Evolutionary conservation across 2,888 invertebrate genomes (phyloP).

Genomic region (Toxonevra muliebris): DNA sequence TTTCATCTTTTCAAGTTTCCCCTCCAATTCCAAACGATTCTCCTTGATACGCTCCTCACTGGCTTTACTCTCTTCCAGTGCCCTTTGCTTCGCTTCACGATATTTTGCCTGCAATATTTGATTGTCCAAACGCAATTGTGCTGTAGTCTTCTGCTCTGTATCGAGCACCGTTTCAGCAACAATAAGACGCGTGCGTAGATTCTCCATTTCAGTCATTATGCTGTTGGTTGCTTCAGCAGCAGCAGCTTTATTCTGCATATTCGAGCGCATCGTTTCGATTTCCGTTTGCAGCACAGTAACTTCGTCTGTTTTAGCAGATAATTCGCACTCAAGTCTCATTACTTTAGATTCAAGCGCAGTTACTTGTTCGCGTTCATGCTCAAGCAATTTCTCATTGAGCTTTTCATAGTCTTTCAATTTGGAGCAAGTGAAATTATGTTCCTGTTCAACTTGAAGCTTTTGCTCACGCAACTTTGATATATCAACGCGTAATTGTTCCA

Average conservation of each 20-base stretch:
- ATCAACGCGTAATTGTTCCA: slow-evolving; percentile 42
- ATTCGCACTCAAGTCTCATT: slow-evolving; percentile 35
- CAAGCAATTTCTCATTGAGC: slow-evolving; percentile 37
- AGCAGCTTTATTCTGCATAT: slow-evolving; percentile 16
- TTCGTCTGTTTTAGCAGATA: slow-evolving; percentile 35
- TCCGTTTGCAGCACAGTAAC: slow-evolving; percentile 36
- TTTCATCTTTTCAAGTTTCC: slow-evolving; percentile 81
- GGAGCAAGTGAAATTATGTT: slow-evolving; percentile 40
- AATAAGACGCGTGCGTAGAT: slow-evolving; percentile 37
- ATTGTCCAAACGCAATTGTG: slow-evolving; percentile 52
- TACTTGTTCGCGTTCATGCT: slow-evolving; percentile 36
- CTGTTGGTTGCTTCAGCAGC: background rate
- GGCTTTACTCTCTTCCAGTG: slow-evolving; percentile 42
- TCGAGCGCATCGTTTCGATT: slow-evolving; percentile 28
- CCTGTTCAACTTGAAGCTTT: slow-evolving; percentile 40
- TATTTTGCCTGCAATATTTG: slow-evolving; percentile 62
- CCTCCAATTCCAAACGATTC: slow-evolving; percentile 72
- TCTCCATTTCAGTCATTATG: slow-evolving; percentile 30
- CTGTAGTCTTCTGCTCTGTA: slow-evolving; percentile 40
- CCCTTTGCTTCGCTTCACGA: slow-evolving; percentile 51
- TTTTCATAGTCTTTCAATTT: slow-evolving; percentile 42
- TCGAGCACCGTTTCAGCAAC: slow-evolving; percentile 39
- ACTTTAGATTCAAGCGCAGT: slow-evolving; percentile 40
- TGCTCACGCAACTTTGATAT: slow-evolving; percentile 38
- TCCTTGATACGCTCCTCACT: slow-evolving; percentile 60